phyloP scores from a whole-genome alignment of 2,888 invertebrate species.

The Leptinotarsa rubiginosa region DNA sequence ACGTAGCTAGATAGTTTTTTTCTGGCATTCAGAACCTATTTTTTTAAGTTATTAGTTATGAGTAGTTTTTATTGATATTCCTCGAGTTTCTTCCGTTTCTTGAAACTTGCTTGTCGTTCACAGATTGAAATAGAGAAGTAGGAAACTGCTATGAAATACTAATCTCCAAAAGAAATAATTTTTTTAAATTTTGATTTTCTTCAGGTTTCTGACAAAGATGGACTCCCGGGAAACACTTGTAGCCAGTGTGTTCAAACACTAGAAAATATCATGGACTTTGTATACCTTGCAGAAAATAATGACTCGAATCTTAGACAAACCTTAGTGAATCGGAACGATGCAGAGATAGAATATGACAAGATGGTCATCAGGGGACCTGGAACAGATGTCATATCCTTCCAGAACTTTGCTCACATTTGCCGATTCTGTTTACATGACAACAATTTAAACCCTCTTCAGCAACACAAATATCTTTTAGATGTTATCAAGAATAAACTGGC shows the following conservation, averaged over 20 bases:
- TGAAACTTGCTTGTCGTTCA: no score
- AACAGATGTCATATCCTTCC: neutral
- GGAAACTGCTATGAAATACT: no score
- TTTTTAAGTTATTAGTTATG: no score
- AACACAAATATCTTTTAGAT: neutral
- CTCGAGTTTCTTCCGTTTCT: no score
- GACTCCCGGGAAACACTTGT: neutral
- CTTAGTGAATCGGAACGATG: neutral
- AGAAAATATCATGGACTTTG: slow-evolving; percentile 1
- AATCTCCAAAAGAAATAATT: no score
- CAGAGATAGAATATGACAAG: slow-evolving; percentile 1
- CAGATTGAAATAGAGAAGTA: no score
- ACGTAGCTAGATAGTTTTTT: no score
- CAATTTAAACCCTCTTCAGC: neutral
- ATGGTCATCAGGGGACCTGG: neutral
- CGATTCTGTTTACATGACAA: neutral
- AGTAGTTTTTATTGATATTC: no score
- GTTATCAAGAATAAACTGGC: neutral
- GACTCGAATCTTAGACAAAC: neutral
- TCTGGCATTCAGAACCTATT: no score
- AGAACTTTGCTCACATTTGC: slow-evolving; percentile 2
- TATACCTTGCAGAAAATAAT: slow-evolving; percentile 11
- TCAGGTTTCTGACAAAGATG: neutral
- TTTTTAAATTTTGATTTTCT: neutral
- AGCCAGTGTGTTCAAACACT: slow-evolving; percentile 4